A percentile compares a stretch with the other conserved stretches of the same genome.
phyloP scores from a whole-genome alignment of 2,113 vertebrate genomes.

The Macrotis lagotis region DNA sequence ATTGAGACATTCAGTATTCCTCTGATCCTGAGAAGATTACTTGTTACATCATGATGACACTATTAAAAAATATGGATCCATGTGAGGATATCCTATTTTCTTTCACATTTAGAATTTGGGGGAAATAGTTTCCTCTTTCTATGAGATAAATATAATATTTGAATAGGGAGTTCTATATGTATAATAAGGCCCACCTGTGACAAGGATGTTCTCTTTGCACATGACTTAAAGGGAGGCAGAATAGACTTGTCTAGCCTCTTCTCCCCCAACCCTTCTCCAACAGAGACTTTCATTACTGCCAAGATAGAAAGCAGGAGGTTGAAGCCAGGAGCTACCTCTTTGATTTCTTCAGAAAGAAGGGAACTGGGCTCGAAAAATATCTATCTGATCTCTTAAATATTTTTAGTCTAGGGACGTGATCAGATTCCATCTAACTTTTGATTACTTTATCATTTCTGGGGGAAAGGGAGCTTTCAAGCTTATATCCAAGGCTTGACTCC shows the following conservation, averaged over 20 bases:
- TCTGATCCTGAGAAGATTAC: constrained; percentile 60
- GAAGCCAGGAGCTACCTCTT: too few species aligned
- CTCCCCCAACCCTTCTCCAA: constrained; percentile 50
- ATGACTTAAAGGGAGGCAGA: constrained; percentile 7
- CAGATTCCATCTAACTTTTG: too few species aligned
- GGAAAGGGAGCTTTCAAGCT: too few species aligned
- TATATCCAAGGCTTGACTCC: too few species aligned
- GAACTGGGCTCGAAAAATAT: too few species aligned
- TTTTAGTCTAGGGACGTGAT: too few species aligned
- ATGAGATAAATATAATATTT: constrained; percentile 28
- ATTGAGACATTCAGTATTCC: constrained; percentile 65
- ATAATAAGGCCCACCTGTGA: constrained; percentile 13
- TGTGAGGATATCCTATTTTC: background rate
- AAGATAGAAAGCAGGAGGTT: constrained; percentile 42
- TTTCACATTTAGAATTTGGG: constrained; percentile 12
- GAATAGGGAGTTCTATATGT: background rate
- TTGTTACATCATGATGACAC: background rate
- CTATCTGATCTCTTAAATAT: too few species aligned
- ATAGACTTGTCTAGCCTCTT: background rate
- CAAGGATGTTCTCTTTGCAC: background rate
- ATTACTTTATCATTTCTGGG: too few species aligned
- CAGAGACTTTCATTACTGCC: constrained; percentile 46
- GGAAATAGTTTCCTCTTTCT: constrained; percentile 40
- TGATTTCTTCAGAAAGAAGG: too few species aligned
- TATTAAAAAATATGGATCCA: background rate